Evolutionary conservation across 2,797 vertebrate genomes (phyloP).

Genomic region (Micromesistius poutassou): DNA sequence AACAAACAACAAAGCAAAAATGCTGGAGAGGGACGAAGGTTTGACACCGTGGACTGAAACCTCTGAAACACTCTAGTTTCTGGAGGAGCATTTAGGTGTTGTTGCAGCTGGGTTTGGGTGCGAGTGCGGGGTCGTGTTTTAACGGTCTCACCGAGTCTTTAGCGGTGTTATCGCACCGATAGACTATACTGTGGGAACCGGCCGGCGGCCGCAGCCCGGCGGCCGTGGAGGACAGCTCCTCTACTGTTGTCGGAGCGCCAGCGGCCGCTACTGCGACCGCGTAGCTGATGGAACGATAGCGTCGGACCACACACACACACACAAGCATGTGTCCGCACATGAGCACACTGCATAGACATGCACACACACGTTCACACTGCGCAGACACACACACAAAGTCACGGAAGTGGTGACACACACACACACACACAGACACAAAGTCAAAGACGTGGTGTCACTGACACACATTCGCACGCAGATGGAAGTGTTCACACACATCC

Average conservation of each 20-base stretch:
- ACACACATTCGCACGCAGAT: too few species aligned
- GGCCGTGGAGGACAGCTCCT: slow-evolving; percentile 24
- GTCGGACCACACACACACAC: too few species aligned
- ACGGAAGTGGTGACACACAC: too few species aligned
- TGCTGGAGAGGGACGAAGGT: slow-evolving; percentile 28
- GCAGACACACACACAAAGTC: too few species aligned
- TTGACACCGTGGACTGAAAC: slow-evolving; percentile 21
- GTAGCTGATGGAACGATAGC: neutral
- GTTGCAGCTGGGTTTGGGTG: slow-evolving; percentile 52
- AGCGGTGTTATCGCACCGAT: slow-evolving; percentile 51
- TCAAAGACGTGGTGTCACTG: too few species aligned
- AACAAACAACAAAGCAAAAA: slow-evolving; percentile 13
- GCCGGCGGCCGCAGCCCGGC: slow-evolving; percentile 15
- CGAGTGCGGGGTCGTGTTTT: slow-evolving; percentile 36
- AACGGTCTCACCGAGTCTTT: slow-evolving; percentile 31
- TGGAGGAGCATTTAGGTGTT: slow-evolving; percentile 38
- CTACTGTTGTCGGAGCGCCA: slow-evolving; percentile 18
- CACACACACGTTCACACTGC: too few species aligned
- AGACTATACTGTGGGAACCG: slow-evolving; percentile 56
- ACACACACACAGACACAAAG: too few species aligned
- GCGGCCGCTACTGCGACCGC: slow-evolving; percentile 7
- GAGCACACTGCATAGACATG: too few species aligned
- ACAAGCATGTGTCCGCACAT: too few species aligned
- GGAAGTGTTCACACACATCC: too few species aligned
- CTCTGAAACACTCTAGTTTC: slow-evolving; percentile 42